Percentiles rank a stretch among this genome's conserved stretches.
phyloP scores from a whole-genome alignment of 2,888 invertebrate species.

The Aricia artaxerxes region DNA sequence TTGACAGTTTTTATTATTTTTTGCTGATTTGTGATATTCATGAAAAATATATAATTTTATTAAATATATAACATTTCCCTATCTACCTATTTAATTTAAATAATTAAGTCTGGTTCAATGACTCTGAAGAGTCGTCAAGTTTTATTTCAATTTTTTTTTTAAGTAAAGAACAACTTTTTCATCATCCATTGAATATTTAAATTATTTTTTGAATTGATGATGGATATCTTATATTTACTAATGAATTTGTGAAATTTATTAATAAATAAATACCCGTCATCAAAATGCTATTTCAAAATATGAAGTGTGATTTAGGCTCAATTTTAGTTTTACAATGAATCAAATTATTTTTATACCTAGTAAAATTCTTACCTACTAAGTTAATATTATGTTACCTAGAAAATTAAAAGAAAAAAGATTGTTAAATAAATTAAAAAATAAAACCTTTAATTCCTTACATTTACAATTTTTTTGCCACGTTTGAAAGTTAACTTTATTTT shows the following conservation, averaged over 20 bases:
- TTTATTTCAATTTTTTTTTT: background rate
- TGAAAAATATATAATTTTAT: background rate
- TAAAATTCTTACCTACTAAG: too few species aligned
- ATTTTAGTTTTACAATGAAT: too few species aligned
- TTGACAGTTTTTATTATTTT: background rate
- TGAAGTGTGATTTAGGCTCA: too few species aligned
- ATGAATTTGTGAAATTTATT: background rate
- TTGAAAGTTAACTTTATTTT: background rate
- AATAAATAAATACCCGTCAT: background rate
- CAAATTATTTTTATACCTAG: too few species aligned
- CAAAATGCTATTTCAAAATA: too few species aligned
- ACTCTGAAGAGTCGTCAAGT: background rate
- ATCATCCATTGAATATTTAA: background rate
- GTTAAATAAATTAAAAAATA: background rate
- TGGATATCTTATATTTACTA: too few species aligned
- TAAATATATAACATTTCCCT: background rate
- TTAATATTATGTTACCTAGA: too few species aligned
- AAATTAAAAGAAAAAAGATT: too few species aligned
- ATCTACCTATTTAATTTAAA: background rate
- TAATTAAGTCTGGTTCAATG: background rate
- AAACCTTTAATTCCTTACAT: background rate
- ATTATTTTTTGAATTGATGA: too few species aligned
- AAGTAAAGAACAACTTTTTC: background rate
- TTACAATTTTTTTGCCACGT: background rate
- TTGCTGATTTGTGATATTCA: background rate